Base-by-base conservation (phyloP, 2,888 invertebrate genomes). In the Brenthis ino region DNA sequence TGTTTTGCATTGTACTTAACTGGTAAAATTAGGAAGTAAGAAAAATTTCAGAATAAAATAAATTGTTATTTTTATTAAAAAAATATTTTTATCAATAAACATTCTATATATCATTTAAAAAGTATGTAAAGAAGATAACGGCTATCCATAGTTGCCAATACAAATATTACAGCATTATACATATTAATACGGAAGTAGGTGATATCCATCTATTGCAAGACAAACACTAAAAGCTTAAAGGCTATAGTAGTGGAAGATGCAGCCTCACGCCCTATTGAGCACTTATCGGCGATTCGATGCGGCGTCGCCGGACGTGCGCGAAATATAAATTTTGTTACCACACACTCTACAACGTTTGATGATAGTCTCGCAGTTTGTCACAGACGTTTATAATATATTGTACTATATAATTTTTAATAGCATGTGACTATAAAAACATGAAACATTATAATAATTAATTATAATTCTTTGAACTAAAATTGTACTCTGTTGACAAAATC, bases 271-370 rank as follows among this genome's bases (percentile, higher is more conserved):
- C 51, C 48, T 33, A 65, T 69, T 47, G 69, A 69, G 67, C 50
- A 64, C 58, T 67, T 69, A 64, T 71, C 60, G 64, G 64, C 55
- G 65, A 69, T 69, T 67, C 71, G 66, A 69, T 69, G 67, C 64
- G 37, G 58, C 70, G 58, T 47, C 50, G 61, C n/a, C 48, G 37
- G 16, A 67, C 71, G 71, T 71, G 69, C 16, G 33, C 64, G 50
- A 57, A 67, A 71, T 69, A 60, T 64, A 47, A 61, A 65, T 69
- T 58, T 37, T 6, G 24, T 43, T 33, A 60, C 55, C 50, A 43
- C 37, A 33, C 53, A 50, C 14, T 55, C 54, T 66, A 54, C 24
- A 57, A 50, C 51, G 57, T 57, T 13, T 37, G 13, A 28, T 33
- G 16, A 50, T 6, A 24, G 57, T 47, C 48, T 33, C 28, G 50